Evolutionary conservation across 2,888 invertebrate species (phyloP).

Genomic region (Oxycera nigricornis): DNA sequence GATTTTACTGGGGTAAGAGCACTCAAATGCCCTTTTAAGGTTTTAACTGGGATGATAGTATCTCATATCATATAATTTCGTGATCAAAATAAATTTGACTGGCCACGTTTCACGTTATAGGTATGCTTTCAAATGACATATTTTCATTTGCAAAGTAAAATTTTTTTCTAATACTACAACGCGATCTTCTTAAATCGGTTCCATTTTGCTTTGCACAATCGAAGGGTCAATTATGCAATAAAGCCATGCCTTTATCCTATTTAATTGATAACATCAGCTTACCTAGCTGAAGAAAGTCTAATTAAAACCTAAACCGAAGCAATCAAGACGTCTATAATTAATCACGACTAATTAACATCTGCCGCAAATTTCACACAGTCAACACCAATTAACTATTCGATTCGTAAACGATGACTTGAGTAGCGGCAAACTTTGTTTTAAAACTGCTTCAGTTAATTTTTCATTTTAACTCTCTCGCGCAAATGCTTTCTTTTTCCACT

Average conservation of each 20-base stretch:
- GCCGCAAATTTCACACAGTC: slow-evolving; percentile 52
- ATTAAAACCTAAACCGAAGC: slow-evolving; percentile 41
- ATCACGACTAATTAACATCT: slow-evolving; percentile 51
- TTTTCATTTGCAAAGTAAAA: no score
- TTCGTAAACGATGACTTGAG: slow-evolving; percentile 40
- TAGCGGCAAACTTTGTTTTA: slow-evolving; percentile 10
- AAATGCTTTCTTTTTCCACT: neutral
- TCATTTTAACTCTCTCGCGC: slow-evolving; percentile 1
- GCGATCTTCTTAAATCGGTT: no score
- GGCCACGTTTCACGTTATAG: no score
- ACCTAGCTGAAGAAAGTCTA: slow-evolving; percentile 28
- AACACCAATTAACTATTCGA: slow-evolving; percentile 49
- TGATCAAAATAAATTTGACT: no score
- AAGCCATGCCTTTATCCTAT: neutral
- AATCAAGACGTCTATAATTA: slow-evolving; percentile 48
- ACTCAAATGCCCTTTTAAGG: no score
- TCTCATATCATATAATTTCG: no score
- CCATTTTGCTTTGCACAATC: no score
- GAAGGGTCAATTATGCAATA: no score
- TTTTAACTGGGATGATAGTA: no score
- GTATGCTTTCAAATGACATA: no score
- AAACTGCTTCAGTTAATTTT: slow-evolving; percentile 17
- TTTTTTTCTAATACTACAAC: no score
- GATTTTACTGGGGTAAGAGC: no score
- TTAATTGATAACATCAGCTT: slow-evolving; percentile 8